Evolutionary conservation across 2,113 vertebrate species (phyloP), one percentile per base, ranked within the genome.

Genomic region (Sigmodon hispidus): DNA sequence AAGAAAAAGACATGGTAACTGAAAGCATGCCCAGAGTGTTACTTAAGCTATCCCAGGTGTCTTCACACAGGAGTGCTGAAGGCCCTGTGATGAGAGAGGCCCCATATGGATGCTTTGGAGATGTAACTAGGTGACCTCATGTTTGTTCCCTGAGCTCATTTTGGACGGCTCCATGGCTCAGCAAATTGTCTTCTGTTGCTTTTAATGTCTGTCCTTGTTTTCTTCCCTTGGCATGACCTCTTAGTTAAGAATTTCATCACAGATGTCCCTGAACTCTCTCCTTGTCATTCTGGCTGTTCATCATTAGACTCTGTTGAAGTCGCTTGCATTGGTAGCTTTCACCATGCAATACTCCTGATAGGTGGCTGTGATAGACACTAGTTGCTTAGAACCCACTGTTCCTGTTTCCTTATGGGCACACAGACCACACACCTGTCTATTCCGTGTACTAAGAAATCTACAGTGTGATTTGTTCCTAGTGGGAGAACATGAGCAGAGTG

Each of bases 121-220:
- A 43, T 24, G 3, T 29, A 83, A 72, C 85, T 72, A 26, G 0
- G 83, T 93, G 85, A 96, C 92, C 92, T 93, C 88, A 45, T 72
- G 55, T 81, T 89, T 57, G 19, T 36, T 48, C 70, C 6, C 70
- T 96, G 93, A 97, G 85, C 81, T 97, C 95, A 93, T 94, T 48
- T 67, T 90, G 90, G 65, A 72, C 0, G 1, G 59, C 40, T 76
- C 59, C 8, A 0, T 26, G 36, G 81, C 88, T 84, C 83, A 50
- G 57, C 70, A 92, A 55, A 92, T 88, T 34, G 7, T 7, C 40
- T 73, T 93, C 79, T 19, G 24, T 26, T 55, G 88, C 83, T 94
- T 96, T 95, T 88, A 92, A 81, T 57, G 81, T 69, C 86, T 79
- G 59, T 3, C 59, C 48, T 67, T 79, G 81, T 55, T 63, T 65